Conservation (phyloP, 2,888 invertebrate species). For the Pseudoips prasinana region DNA sequence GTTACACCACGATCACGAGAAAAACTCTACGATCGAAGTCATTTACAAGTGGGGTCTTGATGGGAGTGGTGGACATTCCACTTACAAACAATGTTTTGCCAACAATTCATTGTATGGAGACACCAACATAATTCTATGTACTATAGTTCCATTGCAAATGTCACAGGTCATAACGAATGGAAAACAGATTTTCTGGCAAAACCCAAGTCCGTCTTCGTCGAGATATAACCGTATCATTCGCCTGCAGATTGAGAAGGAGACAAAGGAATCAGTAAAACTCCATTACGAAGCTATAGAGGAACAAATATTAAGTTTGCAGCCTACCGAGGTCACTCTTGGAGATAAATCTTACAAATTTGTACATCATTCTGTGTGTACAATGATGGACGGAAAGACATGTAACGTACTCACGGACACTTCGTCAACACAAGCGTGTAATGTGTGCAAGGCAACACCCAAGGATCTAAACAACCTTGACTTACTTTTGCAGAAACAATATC, state of each 20-base stretch:
- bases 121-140: conserved; percentile 4
- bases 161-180: too few relatives aligned
- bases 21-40: too few relatives aligned
- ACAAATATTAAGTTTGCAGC: conserved; percentile 1
- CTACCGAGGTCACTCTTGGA: neutral
- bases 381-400: conserved; percentile 18
- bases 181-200: conserved; percentile 4
- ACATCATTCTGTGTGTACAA: conserved; percentile 1
- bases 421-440: conserved; percentile 15
- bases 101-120: conserved; percentile 2
- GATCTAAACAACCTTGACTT: conserved; percentile 14
- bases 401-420: conserved; percentile 14
- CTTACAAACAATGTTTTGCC: conserved; percentile 8
- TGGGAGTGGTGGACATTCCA: conserved; percentile 8
- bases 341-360: too few relatives aligned
- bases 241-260: conserved; percentile 3
- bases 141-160: conserved; percentile 2
- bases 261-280: conserved; percentile 3
- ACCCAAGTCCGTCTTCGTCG: conserved; percentile 2
- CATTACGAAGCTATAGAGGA: conserved; percentile 3
- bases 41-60: conserved; percentile 8
- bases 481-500: conserved; percentile 9
- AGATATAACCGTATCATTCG: conserved; percentile 3
- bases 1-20: too few relatives aligned
- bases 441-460: conserved; percentile 18